These are phyloP conservation scores for Metalampra italica DNA, from an alignment of 2,888 invertebrate genomes.

Conservation along the genomic window DNA sequence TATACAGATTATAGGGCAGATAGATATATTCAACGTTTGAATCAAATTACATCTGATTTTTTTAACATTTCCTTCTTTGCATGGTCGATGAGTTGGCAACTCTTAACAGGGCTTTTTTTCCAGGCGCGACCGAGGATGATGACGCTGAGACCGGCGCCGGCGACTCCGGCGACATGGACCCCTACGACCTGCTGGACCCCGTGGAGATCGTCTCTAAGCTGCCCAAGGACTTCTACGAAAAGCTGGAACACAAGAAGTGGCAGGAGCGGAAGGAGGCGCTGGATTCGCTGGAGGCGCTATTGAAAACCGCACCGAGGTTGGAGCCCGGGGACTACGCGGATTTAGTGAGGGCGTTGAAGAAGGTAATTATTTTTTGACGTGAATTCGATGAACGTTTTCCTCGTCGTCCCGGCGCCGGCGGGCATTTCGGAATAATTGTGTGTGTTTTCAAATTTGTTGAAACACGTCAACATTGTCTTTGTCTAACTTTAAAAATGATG, in stretches of 20 bases:
- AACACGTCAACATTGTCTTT: no score
- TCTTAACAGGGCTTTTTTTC: not conserved
- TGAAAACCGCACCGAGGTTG: conserved; percentile 89
- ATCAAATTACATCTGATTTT: no score
- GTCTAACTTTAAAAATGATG: no score
- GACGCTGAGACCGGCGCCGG: conserved; percentile 81
- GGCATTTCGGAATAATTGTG: not conserved
- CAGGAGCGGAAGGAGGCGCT: conserved; percentile 96
- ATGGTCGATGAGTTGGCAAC: not conserved
- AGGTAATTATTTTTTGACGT: conserved; percentile 70
- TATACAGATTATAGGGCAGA: no score
- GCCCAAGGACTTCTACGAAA: conserved; percentile 97
- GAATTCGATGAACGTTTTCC: not conserved
- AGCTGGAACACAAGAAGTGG: conserved; percentile 97
- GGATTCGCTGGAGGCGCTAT: conserved; percentile 87
- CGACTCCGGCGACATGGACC: conserved; percentile 86
- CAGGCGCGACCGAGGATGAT: conserved; percentile 67
- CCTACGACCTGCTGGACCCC: conserved; percentile 93
- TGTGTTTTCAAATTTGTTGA: no score
- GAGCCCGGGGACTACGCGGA: conserved; percentile 96
- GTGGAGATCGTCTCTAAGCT: conserved; percentile 95
- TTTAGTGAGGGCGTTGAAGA: conserved; percentile 90
- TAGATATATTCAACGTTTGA: no score
- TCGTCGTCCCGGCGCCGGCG: no score
- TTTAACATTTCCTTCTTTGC: no score